Percentiles rank a stretch among this genome's conserved stretches.
Conservation (phyloP, 1,140 invertebrate species). For the Zaprionus camerounensis region DNA sequence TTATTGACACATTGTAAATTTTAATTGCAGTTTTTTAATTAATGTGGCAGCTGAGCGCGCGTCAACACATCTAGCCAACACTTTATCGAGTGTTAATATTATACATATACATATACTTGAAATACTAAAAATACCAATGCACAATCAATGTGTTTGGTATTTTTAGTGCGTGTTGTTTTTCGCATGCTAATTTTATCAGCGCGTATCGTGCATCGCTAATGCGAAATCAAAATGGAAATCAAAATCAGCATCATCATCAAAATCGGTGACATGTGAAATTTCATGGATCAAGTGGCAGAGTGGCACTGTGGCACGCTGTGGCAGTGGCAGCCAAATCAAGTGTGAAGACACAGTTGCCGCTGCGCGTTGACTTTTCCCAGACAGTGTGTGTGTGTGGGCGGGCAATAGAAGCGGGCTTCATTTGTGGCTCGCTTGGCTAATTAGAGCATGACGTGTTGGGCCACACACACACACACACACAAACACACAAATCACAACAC, state of each 20-base stretch:
- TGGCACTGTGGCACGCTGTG: slow-evolving; percentile 18
- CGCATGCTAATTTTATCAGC: slow-evolving; percentile 49
- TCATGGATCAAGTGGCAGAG: slow-evolving; percentile 61
- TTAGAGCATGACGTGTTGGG: slow-evolving; percentile 67
- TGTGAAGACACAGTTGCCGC: slow-evolving; percentile 61
- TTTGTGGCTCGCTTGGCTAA: slow-evolving; percentile 50
- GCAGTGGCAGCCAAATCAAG: slow-evolving; percentile 48
- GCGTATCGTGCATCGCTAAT: slow-evolving; percentile 13
- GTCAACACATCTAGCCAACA: neutral
- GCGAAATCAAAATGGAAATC: slow-evolving; percentile 9
- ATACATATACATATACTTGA: neutral
- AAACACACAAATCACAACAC: slow-evolving; percentile 69
- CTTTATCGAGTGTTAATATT: neutral
- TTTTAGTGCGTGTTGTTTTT: slow-evolving; percentile 20
- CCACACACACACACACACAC: slow-evolving; percentile 38
- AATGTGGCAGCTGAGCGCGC: slow-evolving; percentile 18
- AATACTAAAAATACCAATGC: neutral
- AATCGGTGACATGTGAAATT: slow-evolving; percentile 76
- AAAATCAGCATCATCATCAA: slow-evolving; percentile 37
- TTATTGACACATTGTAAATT: slow-evolving; percentile 28
- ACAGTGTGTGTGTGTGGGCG: slow-evolving; percentile 18
- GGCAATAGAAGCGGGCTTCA: neutral
- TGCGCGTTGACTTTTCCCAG: slow-evolving; percentile 62
- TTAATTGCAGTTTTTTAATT: slow-evolving; percentile 51
- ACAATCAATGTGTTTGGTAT: neutral